Percentiles rank a stretch among this genome's conserved stretches.
phyloP scores from a whole-genome alignment of 2,113 vertebrate genomes.

The Rhinoptilus africanus region DNA sequence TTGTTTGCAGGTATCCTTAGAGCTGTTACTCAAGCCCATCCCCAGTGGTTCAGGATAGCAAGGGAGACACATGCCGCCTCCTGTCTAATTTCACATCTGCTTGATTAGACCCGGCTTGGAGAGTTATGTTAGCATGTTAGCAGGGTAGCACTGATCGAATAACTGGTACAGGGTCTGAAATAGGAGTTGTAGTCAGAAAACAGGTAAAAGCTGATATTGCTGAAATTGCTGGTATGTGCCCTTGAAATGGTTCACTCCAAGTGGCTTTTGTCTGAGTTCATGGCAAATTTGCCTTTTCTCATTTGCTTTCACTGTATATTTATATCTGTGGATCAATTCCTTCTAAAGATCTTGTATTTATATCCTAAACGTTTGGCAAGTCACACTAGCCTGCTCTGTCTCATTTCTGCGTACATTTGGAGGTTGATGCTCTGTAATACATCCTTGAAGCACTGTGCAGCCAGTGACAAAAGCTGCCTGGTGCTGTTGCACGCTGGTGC shows the following conservation, averaged over 20 bases:
- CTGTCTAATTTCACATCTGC: neutral
- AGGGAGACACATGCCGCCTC: neutral
- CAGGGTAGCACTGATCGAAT: neutral
- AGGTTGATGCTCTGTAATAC: accelerated
- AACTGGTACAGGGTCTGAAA: neutral
- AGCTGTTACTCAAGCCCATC: neutral
- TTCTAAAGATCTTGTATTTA: neutral
- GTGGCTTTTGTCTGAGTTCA: neutral
- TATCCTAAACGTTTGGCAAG: accelerated
- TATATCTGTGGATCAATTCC: neutral
- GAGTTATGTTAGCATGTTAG: neutral
- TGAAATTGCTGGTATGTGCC: neutral
- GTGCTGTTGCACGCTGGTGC: neutral
- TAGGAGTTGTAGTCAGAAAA: neutral
- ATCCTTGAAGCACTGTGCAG: neutral
- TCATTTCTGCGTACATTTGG: neutral
- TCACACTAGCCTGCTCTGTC: neutral
- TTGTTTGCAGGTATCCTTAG: neutral
- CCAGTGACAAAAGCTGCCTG: neutral
- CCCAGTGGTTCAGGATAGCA: neutral
- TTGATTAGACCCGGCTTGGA: neutral
- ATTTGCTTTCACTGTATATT: neutral
- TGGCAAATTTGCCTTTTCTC: neutral
- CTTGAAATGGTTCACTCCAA: neutral
- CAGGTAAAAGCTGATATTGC: neutral